Evolutionary conservation across 2,797 vertebrate species (phyloP).

Genomic region (Mycteria americana): DNA sequence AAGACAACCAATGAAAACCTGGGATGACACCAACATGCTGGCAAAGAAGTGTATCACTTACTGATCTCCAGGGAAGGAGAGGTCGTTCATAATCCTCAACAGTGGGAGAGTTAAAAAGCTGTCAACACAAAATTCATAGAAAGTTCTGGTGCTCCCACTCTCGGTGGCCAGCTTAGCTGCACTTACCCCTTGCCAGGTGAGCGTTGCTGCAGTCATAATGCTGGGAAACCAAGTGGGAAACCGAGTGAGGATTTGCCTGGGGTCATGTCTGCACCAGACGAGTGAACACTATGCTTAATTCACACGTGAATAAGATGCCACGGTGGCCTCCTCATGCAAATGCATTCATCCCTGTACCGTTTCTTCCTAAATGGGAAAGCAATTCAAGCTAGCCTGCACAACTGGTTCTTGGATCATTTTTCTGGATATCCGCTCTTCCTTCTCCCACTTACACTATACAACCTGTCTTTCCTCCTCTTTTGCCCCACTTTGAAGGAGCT

Average conservation of each 20-base stretch:
- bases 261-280: not conserved
- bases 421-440: not conserved
- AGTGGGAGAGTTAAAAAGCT: not conserved
- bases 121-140: not conserved
- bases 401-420: not conserved
- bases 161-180: not conserved
- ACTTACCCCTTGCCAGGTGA: not conserved
- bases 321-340: not conserved
- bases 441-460: accelerated
- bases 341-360: not conserved
- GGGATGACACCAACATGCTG: not conserved
- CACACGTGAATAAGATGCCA: not conserved
- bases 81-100: not conserved
- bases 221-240: not conserved
- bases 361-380: not conserved
- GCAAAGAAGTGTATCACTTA: not conserved
- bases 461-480: not conserved
- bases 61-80: not conserved
- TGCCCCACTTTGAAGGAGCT: not conserved
- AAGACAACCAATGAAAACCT: not conserved
- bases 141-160: not conserved
- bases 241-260: not conserved
- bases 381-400: not conserved
- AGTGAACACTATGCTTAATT: accelerated
- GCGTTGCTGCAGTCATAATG: not conserved